Base-by-base conservation (phyloP, 2,113 vertebrate species). In the Amazona vittata region DNA sequence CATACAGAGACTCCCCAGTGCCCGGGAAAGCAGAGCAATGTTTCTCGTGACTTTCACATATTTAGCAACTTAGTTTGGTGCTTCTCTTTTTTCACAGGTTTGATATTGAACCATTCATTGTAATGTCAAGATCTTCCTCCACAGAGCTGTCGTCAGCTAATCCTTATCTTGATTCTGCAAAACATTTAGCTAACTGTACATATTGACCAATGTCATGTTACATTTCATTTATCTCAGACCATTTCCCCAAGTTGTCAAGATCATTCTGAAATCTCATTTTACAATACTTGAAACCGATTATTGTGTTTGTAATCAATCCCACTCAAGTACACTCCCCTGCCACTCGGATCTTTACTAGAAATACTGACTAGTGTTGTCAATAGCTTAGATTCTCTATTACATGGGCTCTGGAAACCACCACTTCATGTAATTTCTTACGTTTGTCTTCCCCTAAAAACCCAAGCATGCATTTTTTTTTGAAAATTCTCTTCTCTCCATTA, bases 401-500 rank as follows among this genome's bases (percentile, higher is more conserved):
- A 18, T 6, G 65, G 9, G 12, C 85, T 73, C 29, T 57, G 69
- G 39, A 84, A 94, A 78, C 5, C 21, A 74, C 17, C 25, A n/a
- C 17, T 74, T 86, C 1, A 21, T 37, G 13, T 37, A 44, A 52
- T 64, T 68, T 90, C 28, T 60, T 68, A 69, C 44, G 35, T 75
- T 94, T 91, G 28, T 49, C 47, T 84, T 83, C 15, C 43, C 5
- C 15, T 81, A 65, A 64, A 89, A 92, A 55, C 10, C 4, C 1
- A 3, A 64, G 41, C 8, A 44, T n/a, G 4, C 0, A 24, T 49
- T 18, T 47, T 21, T 4, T 49, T 41, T n/a, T 1, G 4, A 17
- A 18, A 46, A 41, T n/a, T 52, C 8, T 75, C 37, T 80, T 93
- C 6, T 80, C 13, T 80, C n/a, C 9, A 2, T 47, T 76, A 86